Evolutionary conservation across 1,140 invertebrate species (phyloP), one percentile per base, ranked within the genome.

Genomic region (Magallana angulata): DNA sequence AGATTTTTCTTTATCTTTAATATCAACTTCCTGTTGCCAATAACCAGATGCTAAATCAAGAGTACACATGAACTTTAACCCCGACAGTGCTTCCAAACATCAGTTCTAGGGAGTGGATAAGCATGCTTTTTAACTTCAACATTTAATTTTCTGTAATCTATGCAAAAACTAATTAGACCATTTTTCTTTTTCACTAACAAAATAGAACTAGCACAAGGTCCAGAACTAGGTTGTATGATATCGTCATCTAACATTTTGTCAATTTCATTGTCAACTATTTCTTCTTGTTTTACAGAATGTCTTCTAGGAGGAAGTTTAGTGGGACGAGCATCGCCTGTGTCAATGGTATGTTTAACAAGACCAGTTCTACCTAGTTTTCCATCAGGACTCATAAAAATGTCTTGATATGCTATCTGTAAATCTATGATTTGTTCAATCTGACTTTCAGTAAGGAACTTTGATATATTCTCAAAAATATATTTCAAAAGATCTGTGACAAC

Each of bases 171-270:
- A 57, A 95, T 90, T 16, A 91, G 87, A n/a, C 94, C 95, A 90
- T 96, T 91, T 0, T 91, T 76, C 86, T 96, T 96, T 16, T 91
- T 58, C 0, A 95, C 94, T 8, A 94, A 92, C 3, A 96, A 95
- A 11, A 96, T 89, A 1, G 95, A 95, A 7, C 95, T 94, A 9
- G 94, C 95, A 95, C 95, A 96, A 56, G 95, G 93, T 8, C 92
- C 93, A 87, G 64, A 36, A 36, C 93, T 91, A 82, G 90, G 90
- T 82, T 88, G 81, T 58, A 95, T 94, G n/a, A 94, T 91, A 60
- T 93, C 94, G 68, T 93, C 87, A n/a, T 87, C 57, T 57, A 92
- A 90, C 68, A 95, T 89, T 58, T 89, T 87, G 9, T 58, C 60
- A 71, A 84, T 56, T 62, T 88, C 81, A 12, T 84, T 58, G 3